Base-by-base conservation (phyloP, 2,888 invertebrate genomes). In the Noctua fimbriata region DNA sequence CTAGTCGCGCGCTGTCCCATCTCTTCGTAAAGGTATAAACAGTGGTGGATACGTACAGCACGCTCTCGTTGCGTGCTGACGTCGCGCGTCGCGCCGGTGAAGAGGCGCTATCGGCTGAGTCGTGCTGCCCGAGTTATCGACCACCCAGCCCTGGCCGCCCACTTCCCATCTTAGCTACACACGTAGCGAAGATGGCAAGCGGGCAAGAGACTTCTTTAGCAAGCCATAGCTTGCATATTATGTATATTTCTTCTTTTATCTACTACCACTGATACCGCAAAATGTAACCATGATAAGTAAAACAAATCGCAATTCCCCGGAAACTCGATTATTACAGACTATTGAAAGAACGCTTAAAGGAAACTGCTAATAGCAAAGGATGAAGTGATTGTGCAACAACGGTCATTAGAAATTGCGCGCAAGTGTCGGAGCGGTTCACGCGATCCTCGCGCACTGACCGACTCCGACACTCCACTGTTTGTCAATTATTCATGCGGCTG, bases 291-390 rank as follows among this genome's bases (percentile, higher is more conserved):
- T 21, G 16, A n/a, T 47, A 9, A 49, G 18, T 72, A 65, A 49
- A 58, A 80, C 47, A 41, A 79, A 73, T 49, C 18, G n/a, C 14
- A n/a, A 67, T 10, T 21, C 24, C 52, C 75, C 75, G 82, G 82
- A 58, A 49, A 76, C 28, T 74, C 28, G 16, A 82, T 75, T 36
- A 47, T 47, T 60, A 32, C 58, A 73, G n/a, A 49, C 6, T 32
- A 44, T 75, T 69, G 28, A 69, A 60, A 52, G 24, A 82, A 28
- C 69, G 12, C 67, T 21, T 83, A 65, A 69, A 66, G 74, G 86
- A 86, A 86, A 76, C 72, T 63, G 36, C 49, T 80, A 77, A 69
- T 72, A 60, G 24, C 69, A 28, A 67, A 83, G 79, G 72, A 86
- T 65, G 63, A 14, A 79, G 44, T 66, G 49, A 67, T 77, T 77